These are phyloP conservation scores for Cheilosia vernalis DNA, from an alignment of 2,888 invertebrate species.

Conservation along the genomic window DNA sequence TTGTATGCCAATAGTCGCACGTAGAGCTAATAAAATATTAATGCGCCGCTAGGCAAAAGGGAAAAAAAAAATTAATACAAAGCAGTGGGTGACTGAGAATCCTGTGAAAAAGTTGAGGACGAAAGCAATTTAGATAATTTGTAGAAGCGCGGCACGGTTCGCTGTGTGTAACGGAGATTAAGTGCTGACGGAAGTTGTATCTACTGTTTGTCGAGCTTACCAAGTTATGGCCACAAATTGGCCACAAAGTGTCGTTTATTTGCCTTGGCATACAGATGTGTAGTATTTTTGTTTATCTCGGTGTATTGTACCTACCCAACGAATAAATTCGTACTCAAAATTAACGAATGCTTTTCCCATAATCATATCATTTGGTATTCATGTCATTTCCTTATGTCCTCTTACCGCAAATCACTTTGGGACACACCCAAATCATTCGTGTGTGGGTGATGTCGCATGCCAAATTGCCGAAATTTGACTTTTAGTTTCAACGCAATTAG, in stretches of 20 bases:
- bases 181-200: slow-evolving; percentile 26
- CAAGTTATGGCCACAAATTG: slow-evolving; percentile 8
- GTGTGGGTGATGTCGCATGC: no score
- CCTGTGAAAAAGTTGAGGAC: slow-evolving; percentile 27
- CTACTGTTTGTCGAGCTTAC: slow-evolving; percentile 9
- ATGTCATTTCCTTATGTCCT: no score
- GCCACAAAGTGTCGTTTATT: slow-evolving; percentile 22
- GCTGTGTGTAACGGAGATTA: slow-evolving; percentile 31
- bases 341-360: no score
- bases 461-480: no score
- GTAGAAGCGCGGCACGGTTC: slow-evolving; percentile 21
- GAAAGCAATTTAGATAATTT: slow-evolving; percentile 50
- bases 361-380: no score
- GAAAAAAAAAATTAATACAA: slow-evolving; percentile 19
- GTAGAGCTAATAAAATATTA: slow-evolving; percentile 62
- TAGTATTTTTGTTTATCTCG: no score
- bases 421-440: no score
- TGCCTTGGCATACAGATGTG: neutral
- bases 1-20: slow-evolving; percentile 46
- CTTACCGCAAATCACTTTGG: no score
- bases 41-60: slow-evolving; percentile 5
- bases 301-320: no score
- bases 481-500: no score
- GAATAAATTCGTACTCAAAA: neutral
- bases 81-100: slow-evolving; percentile 3